Percentiles rank a stretch among this genome's conserved stretches.
Evolutionary conservation across 2,888 invertebrate genomes (phyloP).

Genomic region (Branchipolynoe longqiensis): DNA sequence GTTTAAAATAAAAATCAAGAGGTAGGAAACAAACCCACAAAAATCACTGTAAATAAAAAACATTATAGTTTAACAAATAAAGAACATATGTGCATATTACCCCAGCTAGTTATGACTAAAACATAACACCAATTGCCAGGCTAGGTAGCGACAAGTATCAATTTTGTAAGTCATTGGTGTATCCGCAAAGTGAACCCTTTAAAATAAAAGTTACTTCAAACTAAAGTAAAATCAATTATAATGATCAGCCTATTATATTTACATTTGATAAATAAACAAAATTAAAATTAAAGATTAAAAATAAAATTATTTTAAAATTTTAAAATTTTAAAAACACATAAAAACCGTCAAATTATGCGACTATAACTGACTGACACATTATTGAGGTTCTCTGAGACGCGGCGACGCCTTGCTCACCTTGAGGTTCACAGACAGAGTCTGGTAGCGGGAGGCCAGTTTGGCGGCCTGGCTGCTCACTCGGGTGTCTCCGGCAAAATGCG

Average conservation of each 20-base stretch:
- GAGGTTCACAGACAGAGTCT: slow-evolving; percentile 75
- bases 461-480: slow-evolving; percentile 77
- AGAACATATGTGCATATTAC: too few relatives aligned
- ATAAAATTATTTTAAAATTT: neutral
- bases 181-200: neutral
- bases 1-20: neutral
- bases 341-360: neutral
- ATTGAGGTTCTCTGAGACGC: too few relatives aligned
- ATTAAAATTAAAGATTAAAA: neutral
- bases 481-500: slow-evolving; percentile 75
- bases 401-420: slow-evolving; percentile 70
- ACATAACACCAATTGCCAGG: too few relatives aligned
- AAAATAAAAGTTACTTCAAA: neutral
- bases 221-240: too few relatives aligned
- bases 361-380: too few relatives aligned
- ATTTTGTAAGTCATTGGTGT: neutral
- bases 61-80: too few relatives aligned
- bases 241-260: too few relatives aligned
- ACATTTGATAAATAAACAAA: neutral
- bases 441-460: slow-evolving; percentile 77
- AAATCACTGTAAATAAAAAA: neutral
- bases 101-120: too few relatives aligned
- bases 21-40: too few relatives aligned
- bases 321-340: neutral
- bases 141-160: too few relatives aligned